These are phyloP conservation scores for Cepphus grylle DNA, from an alignment of 2,113 vertebrate genomes.

Conservation along the genomic window DNA sequence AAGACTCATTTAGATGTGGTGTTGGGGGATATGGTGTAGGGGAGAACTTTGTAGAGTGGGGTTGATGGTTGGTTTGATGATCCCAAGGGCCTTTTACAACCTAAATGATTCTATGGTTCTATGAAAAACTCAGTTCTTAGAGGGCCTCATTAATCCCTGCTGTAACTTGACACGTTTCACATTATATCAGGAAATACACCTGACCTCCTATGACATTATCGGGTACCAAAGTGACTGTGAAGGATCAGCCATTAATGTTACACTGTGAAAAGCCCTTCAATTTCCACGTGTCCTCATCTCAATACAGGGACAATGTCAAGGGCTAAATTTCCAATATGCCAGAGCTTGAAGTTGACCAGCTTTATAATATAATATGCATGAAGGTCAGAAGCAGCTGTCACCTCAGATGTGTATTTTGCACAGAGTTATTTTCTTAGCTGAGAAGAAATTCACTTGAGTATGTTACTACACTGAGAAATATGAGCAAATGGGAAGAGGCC, in stretches of 20 bases:
- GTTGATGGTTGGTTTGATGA: no score
- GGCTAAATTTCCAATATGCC: conserved; percentile 14
- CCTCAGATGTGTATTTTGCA: conserved; percentile 20
- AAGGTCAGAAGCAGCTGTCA: conserved; percentile 45
- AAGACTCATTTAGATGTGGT: no score
- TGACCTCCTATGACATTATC: neutral
- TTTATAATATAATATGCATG: neutral
- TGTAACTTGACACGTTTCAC: neutral
- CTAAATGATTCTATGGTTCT: no score
- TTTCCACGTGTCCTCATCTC: neutral
- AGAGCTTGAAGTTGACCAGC: conserved; percentile 4
- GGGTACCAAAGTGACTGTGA: neutral
- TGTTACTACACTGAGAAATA: neutral
- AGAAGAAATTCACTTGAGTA: neutral
- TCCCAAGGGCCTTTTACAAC: no score
- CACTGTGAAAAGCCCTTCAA: neutral
- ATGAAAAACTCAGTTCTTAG: neutral
- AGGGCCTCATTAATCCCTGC: neutral
- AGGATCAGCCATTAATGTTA: neutral
- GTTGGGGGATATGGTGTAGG: no score
- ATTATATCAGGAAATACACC: neutral
- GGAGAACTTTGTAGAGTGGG: no score
- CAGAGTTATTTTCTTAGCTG: neutral
- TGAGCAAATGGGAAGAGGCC: neutral
- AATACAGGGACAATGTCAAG: neutral